Base-by-base conservation (phyloP, 2,797 vertebrate genomes). In the Bradypodion ventrale region DNA sequence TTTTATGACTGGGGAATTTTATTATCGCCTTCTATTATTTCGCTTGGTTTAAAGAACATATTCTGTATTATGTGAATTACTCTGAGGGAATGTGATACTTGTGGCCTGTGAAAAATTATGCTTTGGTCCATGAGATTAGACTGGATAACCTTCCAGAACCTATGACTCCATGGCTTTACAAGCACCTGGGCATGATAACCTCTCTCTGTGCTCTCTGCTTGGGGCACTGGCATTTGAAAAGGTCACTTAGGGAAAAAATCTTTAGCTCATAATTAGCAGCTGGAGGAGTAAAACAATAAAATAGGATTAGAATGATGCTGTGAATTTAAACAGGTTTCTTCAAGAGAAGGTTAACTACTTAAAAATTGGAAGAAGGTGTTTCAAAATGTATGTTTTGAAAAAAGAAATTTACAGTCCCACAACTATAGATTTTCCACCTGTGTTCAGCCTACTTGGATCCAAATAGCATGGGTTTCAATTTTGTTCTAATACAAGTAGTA, bases 161-260 rank as follows among this genome's bases (percentile, higher is more conserved):
- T 37, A 42, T 21, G 16, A 44, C 46, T 59, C 40, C 25, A 75
- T 75, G n/a, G 42, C 46, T 80, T 40, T 80, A 83, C 89, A 62
- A 82, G 49, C 69, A 88, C 5, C 35, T 72, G 73, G 68, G 35
- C 84, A 82, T 87, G 88, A 81, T 87, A 78, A 81, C 27, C 35
- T 0, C 0, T 72, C 56, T 46, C 78, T 7, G 80, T 85, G 65
- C 8, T 69, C 84, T 92, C 88, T 83, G n/a, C 79, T 87, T 85
- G 85, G 83, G 78, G 82, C 74, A 46, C 5, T 91, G 90, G 87
- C 83, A 90, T 92, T 92, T 90, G 44, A 74, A 91, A 92, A 92
- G 85, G 80, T 90, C 80, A 72, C 1, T 42, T 65, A 70, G 56
- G 90, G 4, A 5, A 27, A 74, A 52, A 90, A 73, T 27, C 62